phyloP scores from a whole-genome alignment of 1,140 invertebrate genomes.

The Saccostrea cuccullata region DNA sequence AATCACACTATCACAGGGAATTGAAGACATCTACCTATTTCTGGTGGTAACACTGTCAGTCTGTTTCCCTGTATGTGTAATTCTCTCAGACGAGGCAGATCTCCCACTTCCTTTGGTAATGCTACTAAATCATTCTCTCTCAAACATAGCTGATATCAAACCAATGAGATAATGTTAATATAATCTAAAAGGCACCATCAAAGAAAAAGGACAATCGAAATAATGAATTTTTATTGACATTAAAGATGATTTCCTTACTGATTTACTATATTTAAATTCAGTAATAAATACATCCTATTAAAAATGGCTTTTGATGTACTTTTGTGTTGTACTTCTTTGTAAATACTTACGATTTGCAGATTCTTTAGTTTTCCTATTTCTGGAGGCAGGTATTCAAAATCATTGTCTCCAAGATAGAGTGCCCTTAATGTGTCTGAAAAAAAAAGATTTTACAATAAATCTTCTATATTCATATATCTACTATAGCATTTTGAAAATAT shows the following conservation, averaged over 20 bases:
- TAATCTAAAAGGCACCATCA: too few relatives aligned
- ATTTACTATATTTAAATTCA: too few relatives aligned
- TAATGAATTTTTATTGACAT: too few relatives aligned
- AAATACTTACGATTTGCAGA: slow-evolving; percentile 95
- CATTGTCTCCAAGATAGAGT: slow-evolving; percentile 98
- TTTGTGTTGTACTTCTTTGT: not conserved
- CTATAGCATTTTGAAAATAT: too few relatives aligned
- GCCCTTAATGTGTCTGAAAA: slow-evolving; percentile 95
- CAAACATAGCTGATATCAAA: slow-evolving; percentile 86
- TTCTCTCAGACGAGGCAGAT: slow-evolving; percentile 90
- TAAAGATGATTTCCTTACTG: too few relatives aligned
- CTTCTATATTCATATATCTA: too few relatives aligned
- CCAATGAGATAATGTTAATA: too few relatives aligned
- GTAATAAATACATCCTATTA: too few relatives aligned
- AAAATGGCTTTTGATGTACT: too few relatives aligned
- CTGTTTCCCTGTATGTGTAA: slow-evolving; percentile 96
- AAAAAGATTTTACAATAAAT: slow-evolving; percentile 47
- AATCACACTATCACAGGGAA: not conserved
- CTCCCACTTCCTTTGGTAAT: slow-evolving; percentile 95
- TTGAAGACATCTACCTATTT: slow-evolving; percentile 80
- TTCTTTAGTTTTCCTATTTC: slow-evolving; percentile 97
- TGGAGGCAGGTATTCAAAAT: slow-evolving; percentile 94
- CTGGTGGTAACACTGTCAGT: slow-evolving; percentile 94
- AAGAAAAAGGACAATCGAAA: too few relatives aligned
- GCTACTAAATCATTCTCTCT: slow-evolving; percentile 97